Evolutionary conservation across 2,113 vertebrate species (phyloP).

Genomic region (Pontoporia blainvillei): DNA sequence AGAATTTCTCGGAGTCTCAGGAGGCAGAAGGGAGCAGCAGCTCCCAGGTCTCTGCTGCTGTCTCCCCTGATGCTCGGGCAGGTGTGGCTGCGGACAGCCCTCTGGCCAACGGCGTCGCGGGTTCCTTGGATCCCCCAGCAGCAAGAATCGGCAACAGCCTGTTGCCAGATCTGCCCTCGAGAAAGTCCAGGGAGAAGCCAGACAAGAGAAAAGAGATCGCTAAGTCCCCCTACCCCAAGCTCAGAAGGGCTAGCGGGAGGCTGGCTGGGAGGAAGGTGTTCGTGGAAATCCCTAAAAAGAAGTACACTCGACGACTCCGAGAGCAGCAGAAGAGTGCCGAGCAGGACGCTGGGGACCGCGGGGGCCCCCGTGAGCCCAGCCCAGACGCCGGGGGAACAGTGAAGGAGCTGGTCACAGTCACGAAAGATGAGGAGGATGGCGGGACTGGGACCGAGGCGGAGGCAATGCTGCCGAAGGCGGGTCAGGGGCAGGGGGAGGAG

Average conservation of each 20-base stretch:
- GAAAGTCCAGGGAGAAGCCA: constrained; percentile 67
- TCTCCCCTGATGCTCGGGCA: background rate
- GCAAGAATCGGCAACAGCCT: background rate
- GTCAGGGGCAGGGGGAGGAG: constrained; percentile 70
- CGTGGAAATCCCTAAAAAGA: constrained; percentile 84
- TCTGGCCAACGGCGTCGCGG: background rate
- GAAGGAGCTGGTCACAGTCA: background rate
- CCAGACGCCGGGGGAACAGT: background rate
- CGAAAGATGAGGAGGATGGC: constrained; percentile 58
- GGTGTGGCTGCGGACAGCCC: background rate
- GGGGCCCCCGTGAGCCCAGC: background rate
- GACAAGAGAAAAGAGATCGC: constrained; percentile 76
- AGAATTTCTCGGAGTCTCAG: constrained; percentile 82
- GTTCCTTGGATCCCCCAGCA: background rate
- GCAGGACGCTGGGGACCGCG: background rate
- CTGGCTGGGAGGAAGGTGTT: constrained; percentile 85
- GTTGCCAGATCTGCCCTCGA: background rate
- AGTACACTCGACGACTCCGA: constrained; percentile 79
- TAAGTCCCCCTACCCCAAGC: constrained; percentile 77
- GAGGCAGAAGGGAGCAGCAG: constrained; percentile 62
- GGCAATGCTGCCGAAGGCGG: constrained; percentile 26
- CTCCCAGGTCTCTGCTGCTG: background rate
- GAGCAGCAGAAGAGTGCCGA: constrained; percentile 77
- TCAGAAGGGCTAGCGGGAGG: constrained; percentile 82
- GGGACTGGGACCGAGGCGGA: constrained; percentile 3